Percentiles rank a stretch among this genome's conserved stretches.
Conservation (phyloP, 2,888 invertebrate genomes). For the Drosophila hamatofila region DNA sequence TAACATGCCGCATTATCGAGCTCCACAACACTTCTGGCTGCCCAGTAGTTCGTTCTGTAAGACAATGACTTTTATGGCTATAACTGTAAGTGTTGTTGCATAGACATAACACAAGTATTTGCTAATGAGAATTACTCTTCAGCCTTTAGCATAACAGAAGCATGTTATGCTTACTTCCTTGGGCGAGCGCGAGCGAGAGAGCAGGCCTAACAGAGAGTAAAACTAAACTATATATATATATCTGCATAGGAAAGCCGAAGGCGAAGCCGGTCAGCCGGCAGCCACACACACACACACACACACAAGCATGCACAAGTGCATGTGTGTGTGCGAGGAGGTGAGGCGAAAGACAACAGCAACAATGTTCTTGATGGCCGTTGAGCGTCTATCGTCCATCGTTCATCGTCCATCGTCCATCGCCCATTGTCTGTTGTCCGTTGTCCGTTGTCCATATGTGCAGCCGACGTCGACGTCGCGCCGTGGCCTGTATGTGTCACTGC, state of each 20-base stretch:
- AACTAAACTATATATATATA: slow-evolving; percentile 38
- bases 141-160: slow-evolving; percentile 56
- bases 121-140: slow-evolving; percentile 56
- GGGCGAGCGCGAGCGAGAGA: slow-evolving; percentile 1
- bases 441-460: slow-evolving; percentile 34
- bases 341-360: slow-evolving; percentile 34
- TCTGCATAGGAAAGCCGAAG: slow-evolving; percentile 56
- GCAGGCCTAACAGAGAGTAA: slow-evolving; percentile 22
- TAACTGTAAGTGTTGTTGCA: slow-evolving; percentile 52
- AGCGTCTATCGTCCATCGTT: slow-evolving; percentile 53
- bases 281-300: slow-evolving; percentile 17
- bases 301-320: not conserved
- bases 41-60: slow-evolving; percentile 55
- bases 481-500: slow-evolving; percentile 78
- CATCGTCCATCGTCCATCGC: slow-evolving; percentile 41
- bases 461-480: slow-evolving; percentile 28
- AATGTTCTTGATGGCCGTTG: slow-evolving; percentile 58
- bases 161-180: slow-evolving; percentile 58
- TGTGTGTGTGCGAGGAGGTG: not conserved
- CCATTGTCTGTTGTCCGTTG: slow-evolving; percentile 42
- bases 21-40: slow-evolving; percentile 43
- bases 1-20: slow-evolving; percentile 35
- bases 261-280: slow-evolving; percentile 61
- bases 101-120: slow-evolving; percentile 54
- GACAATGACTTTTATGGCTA: slow-evolving; percentile 47